Evolutionary conservation across 1,140 invertebrate species (phyloP), one percentile per base, ranked within the genome.

Genomic region (Eulimnadia texana): DNA sequence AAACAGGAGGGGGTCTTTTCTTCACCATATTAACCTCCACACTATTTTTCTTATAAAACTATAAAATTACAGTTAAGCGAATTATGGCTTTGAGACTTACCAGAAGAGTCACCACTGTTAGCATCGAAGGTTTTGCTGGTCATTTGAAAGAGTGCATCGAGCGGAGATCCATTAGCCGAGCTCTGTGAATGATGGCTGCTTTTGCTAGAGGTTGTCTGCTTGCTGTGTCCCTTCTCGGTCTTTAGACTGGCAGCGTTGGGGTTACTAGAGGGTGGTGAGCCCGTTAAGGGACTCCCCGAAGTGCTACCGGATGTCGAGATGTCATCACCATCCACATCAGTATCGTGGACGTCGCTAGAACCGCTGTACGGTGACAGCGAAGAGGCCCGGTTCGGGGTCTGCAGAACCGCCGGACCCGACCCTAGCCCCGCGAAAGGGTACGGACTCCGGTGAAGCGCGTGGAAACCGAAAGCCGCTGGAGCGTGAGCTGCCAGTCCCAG

Each of bases 51-150:
- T n/a, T n/a, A n/a, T n/a, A n/a, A n/a, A n/a, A n/a, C n/a, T n/a
- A n/a, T n/a, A n/a, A n/a, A n/a, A n/a, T n/a, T n/a, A n/a, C n/a
- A n/a, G n/a, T n/a, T n/a, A n/a, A n/a, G n/a, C n/a, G n/a, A n/a
- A n/a, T n/a, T n/a, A n/a, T n/a, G n/a, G n/a, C n/a, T n/a, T n/a
- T n/a, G n/a, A n/a, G n/a, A 29, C 55, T 77, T 72, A 90, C 87
- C 87, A 82, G 81, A 77, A 71, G 83, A 81, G 71, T 85, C 85
- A 74, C 88, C 84, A 42, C 33, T 42, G 33, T 80, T 16, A 19
- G 88, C 91, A 72, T 96, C 91, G 76, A 97, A 96, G 25, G 92
- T 93, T 75, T 96, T 96, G 75, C 87, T 93, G 58, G 93, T 94
- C 92, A 97, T 95, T 74, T 96, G 90, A 75, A 96, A 94, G 2